Conservation (phyloP, 2,797 vertebrate genomes). For the Allobates femoralis region DNA sequence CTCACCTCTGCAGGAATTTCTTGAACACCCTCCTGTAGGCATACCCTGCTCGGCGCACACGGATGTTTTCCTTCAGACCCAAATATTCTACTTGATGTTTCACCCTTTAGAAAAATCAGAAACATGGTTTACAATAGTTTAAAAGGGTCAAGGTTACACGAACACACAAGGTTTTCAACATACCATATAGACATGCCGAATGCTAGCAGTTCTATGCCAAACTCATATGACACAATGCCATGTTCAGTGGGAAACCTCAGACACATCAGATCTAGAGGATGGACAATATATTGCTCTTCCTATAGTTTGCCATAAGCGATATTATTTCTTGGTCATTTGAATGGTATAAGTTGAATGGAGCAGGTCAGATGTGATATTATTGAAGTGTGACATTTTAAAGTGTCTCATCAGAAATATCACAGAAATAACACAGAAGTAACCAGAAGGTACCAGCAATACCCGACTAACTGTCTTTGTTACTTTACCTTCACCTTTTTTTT, state of each 20-base stretch:
- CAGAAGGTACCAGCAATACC: too few relatives aligned
- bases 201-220: neutral
- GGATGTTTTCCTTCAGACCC: slow-evolving; percentile 96
- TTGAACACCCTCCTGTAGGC: slow-evolving; percentile 93
- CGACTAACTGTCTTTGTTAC: too few relatives aligned
- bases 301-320: neutral
- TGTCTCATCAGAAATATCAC: too few relatives aligned
- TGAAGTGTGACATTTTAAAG: too few relatives aligned
- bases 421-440: too few relatives aligned
- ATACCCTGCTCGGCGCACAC: slow-evolving; percentile 95
- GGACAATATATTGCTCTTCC: neutral
- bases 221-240: neutral
- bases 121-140: neutral
- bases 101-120: slow-evolving; percentile 77
- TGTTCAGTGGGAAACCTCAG: neutral
- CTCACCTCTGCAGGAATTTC: slow-evolving; percentile 95
- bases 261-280: neutral
- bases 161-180: neutral
- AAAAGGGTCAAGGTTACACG: neutral
- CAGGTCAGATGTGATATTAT: too few relatives aligned
- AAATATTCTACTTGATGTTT: slow-evolving; percentile 99
- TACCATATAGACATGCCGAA: neutral
- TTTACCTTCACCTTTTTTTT: too few relatives aligned
- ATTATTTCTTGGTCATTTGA: too few relatives aligned
- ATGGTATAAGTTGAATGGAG: too few relatives aligned